These are phyloP conservation scores for Agrochola lota DNA, from an alignment of 2,888 invertebrate genomes.

Conservation along the genomic window DNA sequence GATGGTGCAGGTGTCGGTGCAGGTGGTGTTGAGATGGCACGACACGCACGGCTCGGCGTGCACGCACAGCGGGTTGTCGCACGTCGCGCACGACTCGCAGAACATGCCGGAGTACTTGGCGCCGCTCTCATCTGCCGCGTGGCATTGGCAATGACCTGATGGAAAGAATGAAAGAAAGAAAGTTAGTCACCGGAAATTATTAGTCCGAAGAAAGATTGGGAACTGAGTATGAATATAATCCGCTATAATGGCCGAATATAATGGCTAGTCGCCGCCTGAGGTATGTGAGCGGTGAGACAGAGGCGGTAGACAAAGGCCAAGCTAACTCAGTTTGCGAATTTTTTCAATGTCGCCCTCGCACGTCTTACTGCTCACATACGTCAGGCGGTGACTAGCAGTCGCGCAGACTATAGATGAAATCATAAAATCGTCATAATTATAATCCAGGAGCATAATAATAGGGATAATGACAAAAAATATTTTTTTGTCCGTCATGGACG, in stretches of 20 bases:
- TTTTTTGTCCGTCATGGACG: too few relatives aligned
- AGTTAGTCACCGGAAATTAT: too few relatives aligned
- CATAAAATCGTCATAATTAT: neutral
- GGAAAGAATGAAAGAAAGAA: neutral
- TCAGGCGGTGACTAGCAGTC: too few relatives aligned
- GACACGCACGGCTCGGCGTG: constrained; percentile 87
- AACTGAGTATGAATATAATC: neutral
- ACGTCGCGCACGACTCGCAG: constrained; percentile 89
- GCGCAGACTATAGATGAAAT: neutral
- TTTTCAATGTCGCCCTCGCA: too few relatives aligned
- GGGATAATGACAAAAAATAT: too few relatives aligned
- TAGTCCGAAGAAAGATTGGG: neutral
- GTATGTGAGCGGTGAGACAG: too few relatives aligned
- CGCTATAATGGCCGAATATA: too few relatives aligned
- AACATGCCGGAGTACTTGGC: constrained; percentile 84
- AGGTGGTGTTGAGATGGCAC: constrained; percentile 81
- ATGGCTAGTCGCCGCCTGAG: too few relatives aligned
- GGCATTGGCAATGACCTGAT: constrained; percentile 85
- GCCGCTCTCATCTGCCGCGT: constrained; percentile 70
- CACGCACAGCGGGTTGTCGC: constrained; percentile 87
- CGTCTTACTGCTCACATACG: too few relatives aligned
- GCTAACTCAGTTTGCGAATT: neutral
- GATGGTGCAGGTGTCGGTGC: constrained; percentile 79
- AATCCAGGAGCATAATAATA: too few relatives aligned
- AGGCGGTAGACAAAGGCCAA: too few relatives aligned